Evolutionary conservation across 64 coral and sea anemone species (phyloP).

Genomic region (Montipora sp.): DNA sequence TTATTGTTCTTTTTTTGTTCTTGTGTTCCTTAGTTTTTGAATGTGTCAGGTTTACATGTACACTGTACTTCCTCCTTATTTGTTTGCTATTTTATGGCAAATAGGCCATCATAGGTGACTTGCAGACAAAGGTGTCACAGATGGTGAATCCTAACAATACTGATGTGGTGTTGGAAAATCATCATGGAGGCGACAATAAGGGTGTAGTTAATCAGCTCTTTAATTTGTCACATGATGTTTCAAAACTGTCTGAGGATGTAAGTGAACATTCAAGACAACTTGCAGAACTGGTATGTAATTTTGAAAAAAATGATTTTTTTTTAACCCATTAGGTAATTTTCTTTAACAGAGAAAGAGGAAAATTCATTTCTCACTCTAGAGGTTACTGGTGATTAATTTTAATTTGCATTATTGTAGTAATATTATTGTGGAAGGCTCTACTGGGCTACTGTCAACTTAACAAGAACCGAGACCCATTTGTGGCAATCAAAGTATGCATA

Average conservation of each 20-base stretch:
- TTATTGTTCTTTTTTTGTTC: no score
- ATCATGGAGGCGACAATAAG: background rate
- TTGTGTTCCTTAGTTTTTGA: no score
- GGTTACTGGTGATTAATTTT: no score
- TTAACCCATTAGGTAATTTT: background rate
- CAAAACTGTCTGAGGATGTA: constrained; percentile 18
- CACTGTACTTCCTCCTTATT: no score
- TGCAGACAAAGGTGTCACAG: constrained; percentile 12
- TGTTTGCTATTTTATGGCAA: background rate
- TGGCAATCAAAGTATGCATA: no score
- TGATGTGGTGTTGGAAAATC: background rate
- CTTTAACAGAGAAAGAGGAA: background rate
- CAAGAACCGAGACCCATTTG: no score
- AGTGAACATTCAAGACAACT: constrained; percentile 4
- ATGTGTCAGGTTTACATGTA: no score
- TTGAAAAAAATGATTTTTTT: background rate
- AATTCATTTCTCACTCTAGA: background rate
- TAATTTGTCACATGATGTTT: constrained; percentile 17
- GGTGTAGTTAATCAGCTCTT: background rate
- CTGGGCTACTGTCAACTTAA: no score
- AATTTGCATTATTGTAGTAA: no score
- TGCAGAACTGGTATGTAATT: constrained; percentile 10
- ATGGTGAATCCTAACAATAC: background rate
- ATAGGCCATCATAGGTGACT: constrained; percentile 1
- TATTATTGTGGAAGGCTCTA: no score